Evolutionary conservation across 2,113 vertebrate species (phyloP), one percentile per base, ranked within the genome.

Genomic region (Trematomus loennbergii): DNA sequence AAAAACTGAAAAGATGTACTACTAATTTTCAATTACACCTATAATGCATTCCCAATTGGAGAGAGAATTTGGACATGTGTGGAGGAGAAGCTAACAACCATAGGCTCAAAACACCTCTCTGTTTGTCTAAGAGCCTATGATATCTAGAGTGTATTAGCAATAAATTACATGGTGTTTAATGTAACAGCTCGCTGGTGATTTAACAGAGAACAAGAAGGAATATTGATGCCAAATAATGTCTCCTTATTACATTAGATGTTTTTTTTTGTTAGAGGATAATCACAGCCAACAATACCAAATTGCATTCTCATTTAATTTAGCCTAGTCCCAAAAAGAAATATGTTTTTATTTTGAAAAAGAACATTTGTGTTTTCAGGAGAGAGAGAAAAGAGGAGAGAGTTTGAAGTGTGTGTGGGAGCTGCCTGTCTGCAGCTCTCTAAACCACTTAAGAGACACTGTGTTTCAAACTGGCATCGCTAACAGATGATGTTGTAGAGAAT

Each of bases 1-100:
- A 97, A 84, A 73, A 95, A 95, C 63, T 78, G 53, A 97, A 98
- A 97, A 97, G 95, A 97, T 97, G 97, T 97, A 97, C 97, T 94
- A 95, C 97, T 99, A 98, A 99, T 99, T 99, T 99, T 99, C 98
- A 99, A 99, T 99, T 99, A 99, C 97, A 96, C 96, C 97, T 96
- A 97, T 97, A 98, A 98, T 98, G 96, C 96, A 96, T 96, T 95
- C 95, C 95, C 96, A 95, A 97, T 97, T 97, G 97, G 95, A 97
- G 96, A 84, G 89, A 96, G 95, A 97, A 97, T 98, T 97, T 97
- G 92, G 96, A 97, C 96, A 89, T 95, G 96, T 94, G 94, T 92
- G 94, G 92, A 93, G 94, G 72, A 86, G 89, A 96, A 96, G 5
- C 91, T 93, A 94, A 95, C 91, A 93, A 61, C 78, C 89, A 92